phyloP scores from a whole-genome alignment of 2,797 vertebrate genomes.

The Anomalospiza imberbis region DNA sequence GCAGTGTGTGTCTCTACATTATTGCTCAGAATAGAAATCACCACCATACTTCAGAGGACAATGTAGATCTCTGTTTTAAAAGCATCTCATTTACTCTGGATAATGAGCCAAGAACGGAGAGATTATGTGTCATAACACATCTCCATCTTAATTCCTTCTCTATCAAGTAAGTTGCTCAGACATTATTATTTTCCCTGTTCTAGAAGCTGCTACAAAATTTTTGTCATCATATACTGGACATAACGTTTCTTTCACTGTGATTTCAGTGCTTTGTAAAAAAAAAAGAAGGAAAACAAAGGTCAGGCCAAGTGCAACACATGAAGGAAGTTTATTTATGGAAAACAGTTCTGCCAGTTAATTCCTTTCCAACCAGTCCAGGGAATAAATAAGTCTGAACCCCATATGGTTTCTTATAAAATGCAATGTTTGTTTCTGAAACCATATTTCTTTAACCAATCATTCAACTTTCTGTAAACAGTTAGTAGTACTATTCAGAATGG shows the following conservation, averaged over 20 bases:
- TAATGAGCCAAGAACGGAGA: neutral
- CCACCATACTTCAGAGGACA: neutral
- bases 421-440: neutral
- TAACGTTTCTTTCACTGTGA: neutral
- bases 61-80: neutral
- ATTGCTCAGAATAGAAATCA: neutral
- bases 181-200: neutral
- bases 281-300: neutral
- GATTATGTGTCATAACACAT: neutral
- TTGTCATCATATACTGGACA: neutral
- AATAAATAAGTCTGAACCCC: neutral
- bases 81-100: neutral
- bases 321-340: neutral
- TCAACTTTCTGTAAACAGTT: neutral
- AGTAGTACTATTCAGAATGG: neutral
- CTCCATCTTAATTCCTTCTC: neutral
- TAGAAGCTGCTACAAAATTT: neutral
- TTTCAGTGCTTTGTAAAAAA: neutral
- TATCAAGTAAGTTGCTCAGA: neutral
- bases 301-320: neutral
- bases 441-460: neutral
- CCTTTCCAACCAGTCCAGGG: neutral
- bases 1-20: neutral
- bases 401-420: neutral
- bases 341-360: neutral